Evolutionary conservation across 2,888 invertebrate species (phyloP), one percentile per base, ranked within the genome.

Genomic region (Helicoverpa assulta): DNA sequence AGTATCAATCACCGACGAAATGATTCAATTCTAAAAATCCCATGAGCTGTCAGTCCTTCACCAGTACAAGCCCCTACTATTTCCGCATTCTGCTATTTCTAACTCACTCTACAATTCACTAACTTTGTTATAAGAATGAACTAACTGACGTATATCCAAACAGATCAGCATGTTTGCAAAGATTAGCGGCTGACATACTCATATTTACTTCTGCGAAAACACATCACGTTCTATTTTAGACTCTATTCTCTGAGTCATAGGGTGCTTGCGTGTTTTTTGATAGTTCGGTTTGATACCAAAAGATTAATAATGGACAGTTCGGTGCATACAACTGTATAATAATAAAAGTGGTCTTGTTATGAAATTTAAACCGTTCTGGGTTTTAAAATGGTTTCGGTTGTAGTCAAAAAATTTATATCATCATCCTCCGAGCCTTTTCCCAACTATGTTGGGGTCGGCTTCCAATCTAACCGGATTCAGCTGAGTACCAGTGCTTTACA

Each of bases 51-150:
- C 65, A 53, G 55, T 56, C 67, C 55, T 73, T 70, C 70, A 7
- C 58, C 64, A 74, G 60, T 50, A 33, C 72, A 61, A 40, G 26
- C 52, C 33, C 14, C 37, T 65, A 67, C 55, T 65, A 62, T 61
- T 81, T 69, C 75, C 67, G 57, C 68, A 29, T 70, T 18, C 8
- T 29, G 62, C 82, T 75, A 69, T 81, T 69, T 81, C 33, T 16
- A 16, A 59, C 62, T 62, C 33, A 56, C 57, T 59, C 43, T 63
- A 73, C 52, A 80, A 77, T 69, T 59, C 29, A 58, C 29, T 55
- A 59, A 69, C 67, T 72, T 75, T 80, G 75, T 75, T 77, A 74
- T 76, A 81, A 82, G 82, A 77, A 81, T 85, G 78, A 85, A 84
- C 76, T 76, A 85, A 80, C 76, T 50, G 67, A 70, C 78, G 67